phyloP scores from a whole-genome alignment of 1,140 invertebrate species.

The Pogonomyrmex californicus region DNA sequence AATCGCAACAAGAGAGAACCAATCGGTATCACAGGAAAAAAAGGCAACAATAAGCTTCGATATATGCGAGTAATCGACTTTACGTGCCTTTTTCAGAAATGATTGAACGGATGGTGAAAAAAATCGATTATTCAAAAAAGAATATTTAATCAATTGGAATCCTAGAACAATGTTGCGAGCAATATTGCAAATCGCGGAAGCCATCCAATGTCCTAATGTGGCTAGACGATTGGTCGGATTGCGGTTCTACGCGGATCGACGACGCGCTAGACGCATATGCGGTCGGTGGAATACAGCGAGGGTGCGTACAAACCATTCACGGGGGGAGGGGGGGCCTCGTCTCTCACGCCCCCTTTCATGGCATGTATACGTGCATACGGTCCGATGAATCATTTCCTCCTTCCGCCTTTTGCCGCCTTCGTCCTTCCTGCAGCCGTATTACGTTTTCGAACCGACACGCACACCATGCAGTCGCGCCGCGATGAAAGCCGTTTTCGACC shows the following conservation, averaged over 20 bases:
- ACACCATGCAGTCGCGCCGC: constrained; percentile 13
- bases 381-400: constrained; percentile 60
- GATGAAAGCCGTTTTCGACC: constrained; percentile 21
- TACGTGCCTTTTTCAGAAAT: neutral
- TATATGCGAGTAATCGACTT: too few species aligned
- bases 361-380: constrained; percentile 24
- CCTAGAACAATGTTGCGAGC: neutral
- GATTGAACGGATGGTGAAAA: neutral
- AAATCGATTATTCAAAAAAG: neutral
- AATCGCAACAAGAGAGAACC: too few species aligned
- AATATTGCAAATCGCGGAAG: constrained; percentile 11
- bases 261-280: neutral
- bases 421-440: constrained; percentile 29
- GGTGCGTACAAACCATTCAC: constrained; percentile 12
- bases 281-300: neutral
- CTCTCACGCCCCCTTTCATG: constrained; percentile 43
- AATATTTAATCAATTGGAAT: neutral
- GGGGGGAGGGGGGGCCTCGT: constrained; percentile 55
- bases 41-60: too few species aligned
- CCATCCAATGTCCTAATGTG: constrained; percentile 19
- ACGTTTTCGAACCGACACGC: neutral
- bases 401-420: constrained; percentile 61
- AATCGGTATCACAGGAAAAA: too few species aligned
- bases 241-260: constrained; percentile 24
- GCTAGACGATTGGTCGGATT: constrained; percentile 18